These are phyloP conservation scores for Bruchidius siliquastri DNA, from an alignment of 2,888 invertebrate genomes.

Conservation along the genomic window DNA sequence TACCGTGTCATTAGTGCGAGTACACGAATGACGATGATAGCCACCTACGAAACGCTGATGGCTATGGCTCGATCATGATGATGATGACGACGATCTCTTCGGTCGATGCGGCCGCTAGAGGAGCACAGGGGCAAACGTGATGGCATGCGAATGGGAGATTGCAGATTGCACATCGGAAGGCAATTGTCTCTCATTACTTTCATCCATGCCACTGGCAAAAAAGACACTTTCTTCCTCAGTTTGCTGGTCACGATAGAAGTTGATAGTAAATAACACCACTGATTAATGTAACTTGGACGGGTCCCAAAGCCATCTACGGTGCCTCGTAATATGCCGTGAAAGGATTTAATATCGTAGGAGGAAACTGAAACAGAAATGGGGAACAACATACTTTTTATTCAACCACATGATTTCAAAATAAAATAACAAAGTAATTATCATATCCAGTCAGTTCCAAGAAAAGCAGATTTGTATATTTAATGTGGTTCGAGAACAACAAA, in stretches of 20 bases:
- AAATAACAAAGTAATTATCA: too few species aligned
- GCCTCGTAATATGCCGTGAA: too few species aligned
- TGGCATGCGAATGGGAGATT: not conserved
- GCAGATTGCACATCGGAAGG: not conserved
- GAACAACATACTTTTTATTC: too few species aligned
- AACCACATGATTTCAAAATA: too few species aligned
- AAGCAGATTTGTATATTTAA: too few species aligned
- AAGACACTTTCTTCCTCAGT: not conserved
- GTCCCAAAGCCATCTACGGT: too few species aligned
- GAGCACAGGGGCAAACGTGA: not conserved
- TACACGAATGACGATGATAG: slow-evolving; percentile 17
- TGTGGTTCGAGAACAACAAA: too few species aligned
- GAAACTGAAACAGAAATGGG: too few species aligned
- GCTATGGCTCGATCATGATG: slow-evolving; percentile 16
- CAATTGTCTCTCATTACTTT: not conserved
- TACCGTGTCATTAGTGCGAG: slow-evolving; percentile 27
- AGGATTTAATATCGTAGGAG: too few species aligned
- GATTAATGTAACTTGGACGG: too few species aligned
- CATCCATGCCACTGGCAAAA: not conserved
- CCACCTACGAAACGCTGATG: slow-evolving; percentile 20
- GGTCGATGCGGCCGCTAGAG: not conserved
- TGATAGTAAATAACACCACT: too few species aligned
- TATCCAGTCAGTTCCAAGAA: too few species aligned
- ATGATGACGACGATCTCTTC: slow-evolving; percentile 8
- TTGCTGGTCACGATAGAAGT: not conserved